phyloP scores from a whole-genome alignment of 2,113 vertebrate genomes.

The Prunella himalayana region DNA sequence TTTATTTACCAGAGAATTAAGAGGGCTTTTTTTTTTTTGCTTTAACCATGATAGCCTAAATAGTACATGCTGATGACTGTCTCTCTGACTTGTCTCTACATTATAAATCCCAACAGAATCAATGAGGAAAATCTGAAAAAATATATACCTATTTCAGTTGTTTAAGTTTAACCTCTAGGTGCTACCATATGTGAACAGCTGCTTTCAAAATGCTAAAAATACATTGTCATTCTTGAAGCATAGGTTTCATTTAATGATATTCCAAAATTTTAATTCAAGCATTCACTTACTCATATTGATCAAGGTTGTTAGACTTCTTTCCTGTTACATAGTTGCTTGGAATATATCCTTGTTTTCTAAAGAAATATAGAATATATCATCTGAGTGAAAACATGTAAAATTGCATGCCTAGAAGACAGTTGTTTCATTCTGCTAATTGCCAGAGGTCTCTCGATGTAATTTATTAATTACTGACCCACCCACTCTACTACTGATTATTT shows the following conservation, averaged over 20 bases:
- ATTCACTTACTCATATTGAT: conserved; percentile 87
- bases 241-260: neutral
- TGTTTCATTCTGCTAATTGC: neutral
- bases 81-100: neutral
- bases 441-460: neutral
- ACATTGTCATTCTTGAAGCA: neutral
- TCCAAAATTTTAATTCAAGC: neutral
- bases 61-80: neutral
- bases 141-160: neutral
- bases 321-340: conserved; percentile 92
- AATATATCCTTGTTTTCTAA: conserved; percentile 89
- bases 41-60: neutral
- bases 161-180: neutral
- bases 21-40: rapidly evolving
- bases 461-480: neutral
- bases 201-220: neutral
- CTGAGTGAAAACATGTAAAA: neutral
- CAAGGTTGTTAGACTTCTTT: conserved; percentile 84
- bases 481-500: neutral
- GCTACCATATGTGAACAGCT: rapidly evolving
- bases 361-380: neutral
- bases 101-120: neutral
- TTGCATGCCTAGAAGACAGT: neutral
- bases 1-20: neutral
- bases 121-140: neutral